These are phyloP conservation scores for Chloromyia formosa DNA, from an alignment of 2,888 invertebrate genomes.

Conservation along the genomic window DNA sequence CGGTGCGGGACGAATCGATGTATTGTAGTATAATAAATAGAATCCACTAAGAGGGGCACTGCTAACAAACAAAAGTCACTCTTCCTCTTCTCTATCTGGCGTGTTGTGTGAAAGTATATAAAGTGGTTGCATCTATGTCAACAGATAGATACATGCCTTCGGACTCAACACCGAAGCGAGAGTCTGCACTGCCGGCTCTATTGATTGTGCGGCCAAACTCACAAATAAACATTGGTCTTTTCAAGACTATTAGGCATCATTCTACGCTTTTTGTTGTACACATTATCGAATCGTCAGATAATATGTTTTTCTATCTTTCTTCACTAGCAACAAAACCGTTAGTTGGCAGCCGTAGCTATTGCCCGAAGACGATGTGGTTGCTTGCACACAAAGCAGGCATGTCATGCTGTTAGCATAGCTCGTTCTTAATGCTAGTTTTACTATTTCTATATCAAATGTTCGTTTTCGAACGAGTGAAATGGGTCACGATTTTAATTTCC, in stretches of 20 bases:
- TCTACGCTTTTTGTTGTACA: neutral
- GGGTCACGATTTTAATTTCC: conserved; percentile 31
- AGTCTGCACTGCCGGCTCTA: too few relatives aligned
- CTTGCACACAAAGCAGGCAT: neutral
- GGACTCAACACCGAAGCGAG: too few relatives aligned
- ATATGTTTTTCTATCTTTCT: conserved; percentile 18
- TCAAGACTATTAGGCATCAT: neutral
- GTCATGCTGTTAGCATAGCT: neutral
- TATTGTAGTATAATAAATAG: too few relatives aligned
- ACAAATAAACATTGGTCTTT: neutral
- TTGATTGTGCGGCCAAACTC: neutral
- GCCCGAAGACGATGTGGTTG: neutral
- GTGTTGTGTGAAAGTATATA: conserved; percentile 35
- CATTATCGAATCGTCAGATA: conserved; percentile 22
- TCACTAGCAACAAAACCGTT: conserved; percentile 35
- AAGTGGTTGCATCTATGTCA: too few relatives aligned
- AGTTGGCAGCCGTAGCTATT: neutral
- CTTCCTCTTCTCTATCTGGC: conserved; percentile 28
- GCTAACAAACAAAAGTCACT: conserved; percentile 31
- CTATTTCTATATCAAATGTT: too few relatives aligned
- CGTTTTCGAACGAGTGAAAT: conserved; percentile 38
- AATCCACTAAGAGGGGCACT: too few relatives aligned
- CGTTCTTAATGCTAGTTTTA: too few relatives aligned
- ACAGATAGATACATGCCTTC: too few relatives aligned
- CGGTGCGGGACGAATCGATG: too few relatives aligned